Evolutionary conservation across 2,113 vertebrate genomes (phyloP), one percentile per base, ranked within the genome.

Genomic region (Oenanthe melanoleuca): DNA sequence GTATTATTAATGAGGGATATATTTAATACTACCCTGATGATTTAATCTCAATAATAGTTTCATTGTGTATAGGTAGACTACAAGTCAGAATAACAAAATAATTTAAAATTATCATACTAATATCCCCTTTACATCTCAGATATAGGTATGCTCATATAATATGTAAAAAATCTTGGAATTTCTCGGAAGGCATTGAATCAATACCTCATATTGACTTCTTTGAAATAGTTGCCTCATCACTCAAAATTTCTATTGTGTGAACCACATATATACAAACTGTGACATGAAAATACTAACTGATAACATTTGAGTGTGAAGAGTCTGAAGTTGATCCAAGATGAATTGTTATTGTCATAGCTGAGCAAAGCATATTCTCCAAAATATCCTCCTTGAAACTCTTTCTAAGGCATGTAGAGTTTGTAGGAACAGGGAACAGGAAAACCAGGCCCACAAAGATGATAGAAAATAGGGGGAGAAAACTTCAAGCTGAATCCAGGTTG

Each of bases 391-490:
- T 45, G 73, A 75, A 91, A 86, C 20, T 53, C 73, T 78, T 81
- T 81, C 49, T 21, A 45, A 75, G 70, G 60, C 8, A 16, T 4
- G 2, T 29, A 34, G 63, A 50, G 1, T 73, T 64, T 81, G 22
- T 52, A 56, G 19, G 18, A 94, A 28, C 4, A 66, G 20, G 16
- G 20, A 84, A 60, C 6, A 82, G 23, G 20, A 82, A 80, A 89
- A 29, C 0, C 6, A 85, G 31, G 13, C 29, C 34, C 8, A 37
- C 6, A 40, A 75, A 82, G 16, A 8, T 1, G 0, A 11, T 17
- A 31, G 22, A 65, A 91, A 91, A 50, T 4, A 55, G 18, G 6
- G 29, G 28, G n/a, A 84, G 65, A 81, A 79, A 78, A 40, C 11
- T 33, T 80, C 23, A 60, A 49, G 11, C 3, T 53, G 69, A 79